Evolutionary conservation across 2,888 invertebrate species (phyloP), one percentile per base, ranked within the genome.

Genomic region (Andrena bucephala): DNA sequence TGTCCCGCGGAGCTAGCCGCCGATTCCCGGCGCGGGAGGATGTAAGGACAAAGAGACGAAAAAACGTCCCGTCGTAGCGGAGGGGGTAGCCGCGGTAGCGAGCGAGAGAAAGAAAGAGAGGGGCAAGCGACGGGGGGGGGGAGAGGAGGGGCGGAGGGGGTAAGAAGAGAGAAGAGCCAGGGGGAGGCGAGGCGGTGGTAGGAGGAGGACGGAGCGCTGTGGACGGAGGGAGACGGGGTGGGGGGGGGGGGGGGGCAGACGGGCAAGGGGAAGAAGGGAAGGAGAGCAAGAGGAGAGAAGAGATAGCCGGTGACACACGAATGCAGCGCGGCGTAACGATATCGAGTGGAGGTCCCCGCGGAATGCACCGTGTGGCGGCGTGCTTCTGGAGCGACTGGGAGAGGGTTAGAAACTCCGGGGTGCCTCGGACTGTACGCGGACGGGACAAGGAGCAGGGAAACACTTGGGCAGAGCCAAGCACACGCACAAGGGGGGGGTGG

Each of bases 31-130:
- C 86, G 88, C 88, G 88, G 88, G 88, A 89, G 88, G 88, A 89
- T 89, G 88, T 85, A 89, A 89, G 88, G 88, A 89, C 88, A 89
- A 89, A 89, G 89, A 87, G 87, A 81, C 84, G 86, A 89, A 89
- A 89, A 88, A 89, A 85, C 72, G 81, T 63, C 77, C 75, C 75
- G 71, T 52, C 57, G 66, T 50, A 10, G 71, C 57, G 36, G 88
- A 77, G 86, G 88, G 86, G 85, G 81, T 81, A 83, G 69, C 50
- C 36, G 59, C 65, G 24, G 54, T 54, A 24, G 68, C 69, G 65
- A 50, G 62, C 33, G 50, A 71, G 75, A 68, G 66, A 62, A 48
- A 52, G 72, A 59, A 27, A 48, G 52, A 29, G 20, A 7, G 27
- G 31, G 57, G 31, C 24, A 8, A 36, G 65, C 16, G 54, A 75